These are phyloP conservation scores for Silurus lanzhouensis DNA, from an alignment of 2,797 vertebrate species.

Conservation along the genomic window DNA sequence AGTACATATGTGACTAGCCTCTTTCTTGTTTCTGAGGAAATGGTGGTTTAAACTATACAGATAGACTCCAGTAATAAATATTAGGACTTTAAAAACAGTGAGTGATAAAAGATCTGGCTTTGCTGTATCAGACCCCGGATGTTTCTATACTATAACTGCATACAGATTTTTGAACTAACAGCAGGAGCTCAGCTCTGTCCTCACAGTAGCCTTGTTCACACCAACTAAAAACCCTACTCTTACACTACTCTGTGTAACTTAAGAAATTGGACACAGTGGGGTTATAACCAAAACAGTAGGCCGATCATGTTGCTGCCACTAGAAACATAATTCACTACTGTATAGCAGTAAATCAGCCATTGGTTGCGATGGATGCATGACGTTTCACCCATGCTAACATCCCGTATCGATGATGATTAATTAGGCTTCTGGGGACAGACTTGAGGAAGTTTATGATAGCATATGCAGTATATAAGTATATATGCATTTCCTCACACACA, in stretches of 20 bases:
- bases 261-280: constrained; percentile 44
- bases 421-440: constrained; percentile 14
- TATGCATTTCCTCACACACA: neutral
- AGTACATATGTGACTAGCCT: too few relatives aligned
- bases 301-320: constrained; percentile 50
- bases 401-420: constrained; percentile 1
- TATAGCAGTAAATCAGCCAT: constrained; percentile 53
- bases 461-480: neutral
- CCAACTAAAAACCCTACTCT: constrained; percentile 23
- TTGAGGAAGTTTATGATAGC: constrained; percentile 1
- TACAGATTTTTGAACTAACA: neutral
- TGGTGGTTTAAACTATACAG: too few relatives aligned
- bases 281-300: constrained; percentile 40
- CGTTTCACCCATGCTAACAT: constrained; percentile 41
- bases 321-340: constrained; percentile 58
- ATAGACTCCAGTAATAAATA: neutral
- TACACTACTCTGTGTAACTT: constrained; percentile 52
- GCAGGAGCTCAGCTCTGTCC: neutral
- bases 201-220: neutral
- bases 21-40: too few relatives aligned
- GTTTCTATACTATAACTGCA: neutral
- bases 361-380: constrained; percentile 47
- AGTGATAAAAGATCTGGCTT: neutral
- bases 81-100: neutral
- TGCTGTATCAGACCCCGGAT: neutral